Evolutionary conservation across 2,797 vertebrate genomes (phyloP), one percentile per base, ranked within the genome.

Genomic region (Pyrocephalus nanus): DNA sequence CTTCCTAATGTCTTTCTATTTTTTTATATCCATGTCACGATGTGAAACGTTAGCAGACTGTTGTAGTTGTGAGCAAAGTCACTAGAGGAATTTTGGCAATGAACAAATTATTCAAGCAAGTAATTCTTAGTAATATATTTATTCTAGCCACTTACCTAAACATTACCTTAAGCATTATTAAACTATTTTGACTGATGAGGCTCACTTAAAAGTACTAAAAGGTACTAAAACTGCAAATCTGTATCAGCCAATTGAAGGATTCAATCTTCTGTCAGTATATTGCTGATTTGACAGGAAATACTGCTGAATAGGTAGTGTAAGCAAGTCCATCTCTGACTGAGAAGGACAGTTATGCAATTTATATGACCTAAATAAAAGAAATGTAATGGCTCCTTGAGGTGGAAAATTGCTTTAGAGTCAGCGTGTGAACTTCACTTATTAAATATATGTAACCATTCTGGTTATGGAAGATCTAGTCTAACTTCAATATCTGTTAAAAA

Each of bases 251-350:
- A 90, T 66, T 57, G 45, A 61, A 81, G 17, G 32, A 78, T 65
- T 72, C 65, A 74, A 43, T 87, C 71, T 88, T 76, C 67, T 57
- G 36, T 57, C 57, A 76, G 30, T 64, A 40, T 85, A 90, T 91
- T 88, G 65, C 93, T 95, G 88, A 90, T 88, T 88, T 82, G 76
- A 60, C 70, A 81, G 48, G 38, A 93, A 93, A 77, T 79, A 84
- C 69, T 81, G 77, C 80, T 92, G 90, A 95, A 75, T 69, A 75
- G 54, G 60, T 53, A 16, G 11, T 19, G 30, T 73, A 84, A 90
- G 69, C 48, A 91, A 77, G 55, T 77, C 54, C 25, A 15, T 64
- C 40, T 85, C 16, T 75, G 75, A 73, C 43, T 71, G 84, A 88
- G 78, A 94, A 93, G 80, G 65, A 80, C 81, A 87, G 73, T 94